Evolutionary conservation across 2,797 vertebrate genomes (phyloP).

Genomic region (Limosa lapponica): DNA sequence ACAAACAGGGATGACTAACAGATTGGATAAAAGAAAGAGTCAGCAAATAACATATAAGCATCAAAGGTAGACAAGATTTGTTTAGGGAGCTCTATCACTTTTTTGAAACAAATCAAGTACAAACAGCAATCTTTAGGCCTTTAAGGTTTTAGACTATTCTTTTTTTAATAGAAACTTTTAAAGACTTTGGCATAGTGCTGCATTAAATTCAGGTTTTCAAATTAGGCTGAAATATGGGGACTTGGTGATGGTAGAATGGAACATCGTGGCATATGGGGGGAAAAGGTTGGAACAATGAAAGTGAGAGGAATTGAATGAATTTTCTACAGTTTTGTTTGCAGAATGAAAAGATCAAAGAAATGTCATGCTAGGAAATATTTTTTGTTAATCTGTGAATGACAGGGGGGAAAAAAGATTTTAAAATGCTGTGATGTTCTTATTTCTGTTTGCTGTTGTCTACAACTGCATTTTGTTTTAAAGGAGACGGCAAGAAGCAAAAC

Average conservation of each 20-base stretch:
- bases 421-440: neutral
- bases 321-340: neutral
- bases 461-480: constrained; percentile 2
- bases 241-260: neutral
- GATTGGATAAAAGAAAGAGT: neutral
- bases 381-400: neutral
- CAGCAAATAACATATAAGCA: neutral
- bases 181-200: neutral
- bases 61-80: neutral
- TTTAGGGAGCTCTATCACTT: neutral
- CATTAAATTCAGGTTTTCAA: neutral
- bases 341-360: neutral
- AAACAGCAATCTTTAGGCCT: neutral
- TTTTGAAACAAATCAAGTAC: neutral
- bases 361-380: neutral
- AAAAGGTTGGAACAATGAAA: neutral
- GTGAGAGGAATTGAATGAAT: neutral
- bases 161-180: neutral
- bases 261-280: neutral
- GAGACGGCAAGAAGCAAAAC: constrained; percentile 77
- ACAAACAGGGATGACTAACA: neutral
- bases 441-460: neutral
- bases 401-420: neutral
- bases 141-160: neutral
- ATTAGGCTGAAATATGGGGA: neutral